Percentiles rank a stretch among this genome's conserved stretches.
These are phyloP conservation scores for Melanotaenia pygmaea DNA, from an alignment of 2,797 vertebrate species.

Conservation along the genomic window DNA sequence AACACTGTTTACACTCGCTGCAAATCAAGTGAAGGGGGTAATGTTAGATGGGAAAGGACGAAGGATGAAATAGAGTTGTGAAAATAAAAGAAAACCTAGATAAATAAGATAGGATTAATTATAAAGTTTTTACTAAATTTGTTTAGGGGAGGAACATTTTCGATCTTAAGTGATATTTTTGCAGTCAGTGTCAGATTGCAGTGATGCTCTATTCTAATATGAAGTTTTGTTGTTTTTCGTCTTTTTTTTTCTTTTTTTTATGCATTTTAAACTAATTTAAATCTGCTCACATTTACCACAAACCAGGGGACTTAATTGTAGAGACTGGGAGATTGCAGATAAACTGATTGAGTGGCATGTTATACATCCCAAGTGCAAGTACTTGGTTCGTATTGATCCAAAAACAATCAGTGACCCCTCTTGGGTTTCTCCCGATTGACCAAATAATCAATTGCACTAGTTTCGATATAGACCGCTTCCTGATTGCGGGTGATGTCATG, in stretches of 20 bases:
- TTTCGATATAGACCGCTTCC: conserved; percentile 41
- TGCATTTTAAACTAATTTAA: not conserved
- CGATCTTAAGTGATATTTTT: conserved; percentile 51
- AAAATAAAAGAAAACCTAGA: conserved; percentile 66
- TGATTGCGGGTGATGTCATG: conserved; percentile 56
- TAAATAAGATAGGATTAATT: conserved; percentile 55
- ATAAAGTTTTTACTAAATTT: conserved; percentile 52
- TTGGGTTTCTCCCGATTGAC: conserved; percentile 47
- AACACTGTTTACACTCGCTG: conserved; percentile 28
- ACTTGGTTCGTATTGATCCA: conserved; percentile 34
- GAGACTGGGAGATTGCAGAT: conserved; percentile 16
- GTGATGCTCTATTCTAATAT: conserved; percentile 8
- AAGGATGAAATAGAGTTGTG: conserved; percentile 39
- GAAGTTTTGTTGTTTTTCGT: not conserved
- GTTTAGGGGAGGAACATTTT: conserved; percentile 47
- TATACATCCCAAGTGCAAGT: conserved; percentile 16
- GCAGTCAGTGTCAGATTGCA: conserved; percentile 42
- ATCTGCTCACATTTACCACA: not conserved
- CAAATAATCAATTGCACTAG: conserved; percentile 50
- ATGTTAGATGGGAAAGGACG: conserved; percentile 9
- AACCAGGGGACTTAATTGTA: conserved; percentile 1
- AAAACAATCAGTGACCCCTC: conserved; percentile 35
- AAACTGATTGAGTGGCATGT: conserved; percentile 28
- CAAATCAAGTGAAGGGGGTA: conserved; percentile 43
- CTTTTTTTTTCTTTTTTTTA: not conserved